phyloP scores from a whole-genome alignment of 2,888 invertebrate genomes.

The Anoplius nigerrimus region DNA sequence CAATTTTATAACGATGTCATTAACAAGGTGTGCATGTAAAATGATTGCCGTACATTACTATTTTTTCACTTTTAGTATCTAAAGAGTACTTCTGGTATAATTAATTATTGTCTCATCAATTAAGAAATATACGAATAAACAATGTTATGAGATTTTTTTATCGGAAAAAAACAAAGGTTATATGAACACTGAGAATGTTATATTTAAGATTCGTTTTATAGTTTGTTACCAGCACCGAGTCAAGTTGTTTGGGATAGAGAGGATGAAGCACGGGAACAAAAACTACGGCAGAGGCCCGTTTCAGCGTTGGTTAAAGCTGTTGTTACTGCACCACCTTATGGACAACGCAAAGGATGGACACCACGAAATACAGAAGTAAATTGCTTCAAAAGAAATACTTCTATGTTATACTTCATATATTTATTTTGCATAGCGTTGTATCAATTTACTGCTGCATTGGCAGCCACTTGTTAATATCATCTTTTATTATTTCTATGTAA shows the following conservation, averaged over 20 bases:
- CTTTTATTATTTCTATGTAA: too few species aligned
- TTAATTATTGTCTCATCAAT: not conserved
- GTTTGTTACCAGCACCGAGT: conserved; percentile 90
- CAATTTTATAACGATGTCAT: not conserved
- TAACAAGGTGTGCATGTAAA: not conserved
- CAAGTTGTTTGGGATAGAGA: conserved; percentile 93
- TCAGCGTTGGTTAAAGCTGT: conserved; percentile 86
- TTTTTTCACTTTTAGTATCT: not conserved
- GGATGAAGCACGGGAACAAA: conserved; percentile 82
- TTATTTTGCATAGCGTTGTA: too few species aligned
- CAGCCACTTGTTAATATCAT: not conserved
- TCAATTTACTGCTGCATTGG: not conserved
- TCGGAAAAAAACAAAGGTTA: not conserved
- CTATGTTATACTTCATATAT: not conserved
- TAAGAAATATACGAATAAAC: not conserved
- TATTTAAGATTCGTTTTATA: conserved; percentile 65
- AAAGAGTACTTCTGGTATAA: not conserved
- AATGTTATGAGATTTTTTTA: not conserved
- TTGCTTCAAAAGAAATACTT: not conserved
- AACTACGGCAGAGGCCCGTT: conserved; percentile 76
- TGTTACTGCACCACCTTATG: conserved; percentile 93
- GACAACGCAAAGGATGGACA: conserved; percentile 95
- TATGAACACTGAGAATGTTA: not conserved
- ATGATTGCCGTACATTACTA: not conserved
- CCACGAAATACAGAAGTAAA: conserved; percentile 85